A percentile compares a stretch with the other conserved stretches of the same genome.
phyloP scores from a whole-genome alignment of 2,797 vertebrate genomes.

The Emydoidea blandingii region DNA sequence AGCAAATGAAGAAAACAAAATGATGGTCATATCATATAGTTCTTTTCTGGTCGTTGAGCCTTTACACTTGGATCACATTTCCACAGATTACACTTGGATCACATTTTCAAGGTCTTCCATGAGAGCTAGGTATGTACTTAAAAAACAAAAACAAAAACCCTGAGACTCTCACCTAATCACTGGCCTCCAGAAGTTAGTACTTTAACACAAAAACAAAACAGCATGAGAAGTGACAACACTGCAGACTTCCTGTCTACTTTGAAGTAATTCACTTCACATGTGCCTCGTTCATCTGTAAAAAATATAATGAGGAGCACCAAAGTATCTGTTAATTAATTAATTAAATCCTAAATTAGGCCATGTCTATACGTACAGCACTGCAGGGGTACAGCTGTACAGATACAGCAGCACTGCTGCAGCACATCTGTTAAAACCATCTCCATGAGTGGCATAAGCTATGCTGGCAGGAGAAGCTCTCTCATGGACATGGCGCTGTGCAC shows the following conservation, averaged over 20 bases:
- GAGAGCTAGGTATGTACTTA: background rate
- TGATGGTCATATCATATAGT: no score
- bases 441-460: no score
- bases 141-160: no score
- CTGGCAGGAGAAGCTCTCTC: no score
- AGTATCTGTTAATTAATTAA: background rate
- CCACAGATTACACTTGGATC: background rate
- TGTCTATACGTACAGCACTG: no score
- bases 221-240: background rate
- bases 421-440: no score
- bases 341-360: background rate
- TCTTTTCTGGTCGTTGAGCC: background rate
- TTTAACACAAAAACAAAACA: background rate
- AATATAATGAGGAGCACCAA: background rate
- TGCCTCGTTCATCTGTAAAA: background rate
- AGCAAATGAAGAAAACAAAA: no score
- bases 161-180: no score
- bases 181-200: background rate
- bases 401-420: no score
- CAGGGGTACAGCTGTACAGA: no score
- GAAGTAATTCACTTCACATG: background rate
- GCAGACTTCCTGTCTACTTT: background rate
- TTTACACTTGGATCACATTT: background rate
- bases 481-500: no score
- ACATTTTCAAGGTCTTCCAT: background rate